Evolutionary conservation across 2,888 invertebrate genomes (phyloP), one percentile per base, ranked within the genome.

Genomic region (Entomobrya proxima): DNA sequence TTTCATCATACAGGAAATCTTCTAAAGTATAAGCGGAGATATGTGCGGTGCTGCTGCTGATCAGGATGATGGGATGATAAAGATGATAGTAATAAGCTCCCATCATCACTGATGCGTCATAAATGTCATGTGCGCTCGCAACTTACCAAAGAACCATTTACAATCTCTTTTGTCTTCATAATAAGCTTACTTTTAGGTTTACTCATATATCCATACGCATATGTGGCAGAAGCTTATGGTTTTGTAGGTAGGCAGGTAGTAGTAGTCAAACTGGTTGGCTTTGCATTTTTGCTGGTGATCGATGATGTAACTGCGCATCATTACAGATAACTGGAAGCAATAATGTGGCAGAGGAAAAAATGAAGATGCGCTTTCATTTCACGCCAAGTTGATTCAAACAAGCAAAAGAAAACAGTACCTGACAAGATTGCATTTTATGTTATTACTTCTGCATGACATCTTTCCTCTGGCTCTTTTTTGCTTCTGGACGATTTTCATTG

Each of bases 121-220:
- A 78, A 78, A 78, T 58, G 78, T 78, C 64, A 64, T 78, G 47
- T 47, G 13, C 47, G 27, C 78, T 47, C 27, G n/a, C n/a, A 77
- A 61, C 27, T 32, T 27, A 67, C 64, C n/a, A 32, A 37, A 64
- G 64, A 35, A 44, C 50, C 67, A 50, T 78, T 74, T 78, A 78
- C 32, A 58, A 37, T 44, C 37, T 44, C 32, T 58, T 52, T 77
- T 13, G 30, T 21, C 37, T 52, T 21, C 21, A 21, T 58, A 77
- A 77, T 55, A 58, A 58, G 58, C 13, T 58, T n/a, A n/a, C n/a
- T n/a, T n/a, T n/a, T n/a, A n/a, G n/a, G n/a, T n/a, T n/a, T n/a
- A n/a, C n/a, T n/a, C n/a, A n/a, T n/a, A n/a, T n/a, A n/a, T n/a
- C n/a, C n/a, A n/a, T n/a, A n/a, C n/a, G n/a, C n/a, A n/a, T n/a